phyloP scores from a whole-genome alignment of 2,888 invertebrate genomes.

The Gibbula magus region DNA sequence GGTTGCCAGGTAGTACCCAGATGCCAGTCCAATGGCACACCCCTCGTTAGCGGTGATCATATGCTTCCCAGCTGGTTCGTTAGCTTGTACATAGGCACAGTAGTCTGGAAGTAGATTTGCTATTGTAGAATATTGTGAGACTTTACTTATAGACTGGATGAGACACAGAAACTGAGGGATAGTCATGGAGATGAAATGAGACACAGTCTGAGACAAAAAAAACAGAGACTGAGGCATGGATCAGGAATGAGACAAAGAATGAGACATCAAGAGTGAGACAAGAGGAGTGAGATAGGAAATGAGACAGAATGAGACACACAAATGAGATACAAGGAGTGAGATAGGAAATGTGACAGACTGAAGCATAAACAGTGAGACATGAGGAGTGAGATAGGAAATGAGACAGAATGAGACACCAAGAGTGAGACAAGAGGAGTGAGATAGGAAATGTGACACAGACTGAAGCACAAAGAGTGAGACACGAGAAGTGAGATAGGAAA shows the following conservation, averaged over 20 bases:
- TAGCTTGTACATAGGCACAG: conserved; percentile 75
- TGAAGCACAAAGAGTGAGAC: not conserved
- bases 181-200: not conserved
- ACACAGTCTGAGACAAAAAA: not conserved
- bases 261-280: not conserved
- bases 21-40: conserved; percentile 74
- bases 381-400: not conserved
- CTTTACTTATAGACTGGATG: not conserved
- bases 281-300: not conserved
- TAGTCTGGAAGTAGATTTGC: conserved; percentile 71
- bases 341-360: not conserved
- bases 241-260: not conserved
- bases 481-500: not conserved
- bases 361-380: not conserved
- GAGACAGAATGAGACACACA: not conserved
- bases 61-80: conserved; percentile 71
- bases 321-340: not conserved
- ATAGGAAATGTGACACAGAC: not conserved
- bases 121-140: no score
- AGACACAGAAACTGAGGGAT: not conserved
- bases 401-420: not conserved
- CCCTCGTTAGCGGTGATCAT: conserved; percentile 76
- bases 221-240: not conserved
- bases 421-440: not conserved
- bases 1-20: conserved; percentile 76